phyloP scores from a whole-genome alignment of 1,140 invertebrate genomes.

The Cyclargus thomasi region DNA sequence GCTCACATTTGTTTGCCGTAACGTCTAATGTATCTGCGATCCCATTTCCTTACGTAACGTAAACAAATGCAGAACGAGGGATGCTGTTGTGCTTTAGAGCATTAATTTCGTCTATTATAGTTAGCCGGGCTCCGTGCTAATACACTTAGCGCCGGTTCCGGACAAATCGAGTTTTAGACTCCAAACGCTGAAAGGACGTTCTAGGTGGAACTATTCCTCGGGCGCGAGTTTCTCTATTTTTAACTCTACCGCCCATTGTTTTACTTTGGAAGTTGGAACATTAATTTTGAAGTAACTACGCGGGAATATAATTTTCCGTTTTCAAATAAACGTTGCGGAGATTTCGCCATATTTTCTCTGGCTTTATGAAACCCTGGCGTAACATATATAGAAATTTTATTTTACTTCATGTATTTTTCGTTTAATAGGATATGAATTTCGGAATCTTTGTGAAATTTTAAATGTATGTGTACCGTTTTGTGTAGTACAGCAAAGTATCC shows the following conservation, averaged over 20 bases:
- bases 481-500: not conserved
- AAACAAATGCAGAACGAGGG: not conserved
- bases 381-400: no score
- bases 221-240: not conserved
- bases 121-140: not conserved
- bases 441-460: no score
- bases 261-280: not conserved
- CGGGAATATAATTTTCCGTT: not conserved
- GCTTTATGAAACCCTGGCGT: not conserved
- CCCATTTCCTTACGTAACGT: not conserved
- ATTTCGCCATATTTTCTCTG: not conserved
- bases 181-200: not conserved
- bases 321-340: not conserved
- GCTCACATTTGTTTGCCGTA: not conserved
- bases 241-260: not conserved
- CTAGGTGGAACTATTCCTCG: not conserved
- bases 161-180: conserved; percentile 3
- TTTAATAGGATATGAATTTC: no score
- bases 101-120: conserved; percentile 3
- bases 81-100: not conserved
- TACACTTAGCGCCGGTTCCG: not conserved
- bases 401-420: no score
- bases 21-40: not conserved
- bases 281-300: not conserved
- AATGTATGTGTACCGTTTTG: no score